Percentiles rank a stretch among this genome's conserved stretches.
Conservation (phyloP, 2,888 invertebrate species). For the Lithophane leautieri region DNA sequence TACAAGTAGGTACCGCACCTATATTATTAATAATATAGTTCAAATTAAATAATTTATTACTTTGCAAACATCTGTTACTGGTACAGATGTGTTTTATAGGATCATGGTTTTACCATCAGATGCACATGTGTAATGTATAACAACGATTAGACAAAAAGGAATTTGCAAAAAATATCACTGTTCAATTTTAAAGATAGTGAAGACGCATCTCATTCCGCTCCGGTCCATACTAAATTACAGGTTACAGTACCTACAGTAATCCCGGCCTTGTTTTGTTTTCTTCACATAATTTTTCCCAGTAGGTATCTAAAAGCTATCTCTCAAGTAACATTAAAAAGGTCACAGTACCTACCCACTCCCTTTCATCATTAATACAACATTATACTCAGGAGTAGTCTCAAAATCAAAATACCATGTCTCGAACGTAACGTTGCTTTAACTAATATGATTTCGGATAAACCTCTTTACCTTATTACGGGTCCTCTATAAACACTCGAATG, state of each 20-base stretch:
- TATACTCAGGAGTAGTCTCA: conserved; percentile 21
- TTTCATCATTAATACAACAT: conserved; percentile 43
- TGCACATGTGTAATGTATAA: background rate
- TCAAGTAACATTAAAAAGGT: conserved; percentile 24
- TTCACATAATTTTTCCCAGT: background rate
- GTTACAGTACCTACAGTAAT: too few relatives aligned
- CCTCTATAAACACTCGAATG: conserved; percentile 55
- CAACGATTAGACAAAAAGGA: background rate
- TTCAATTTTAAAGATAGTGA: too few relatives aligned
- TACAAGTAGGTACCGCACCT: too few relatives aligned
- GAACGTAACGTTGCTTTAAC: conserved; percentile 40
- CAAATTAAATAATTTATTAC: background rate
- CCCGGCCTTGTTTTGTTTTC: background rate
- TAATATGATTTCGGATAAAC: conserved; percentile 56
- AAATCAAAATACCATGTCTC: conserved; percentile 32
- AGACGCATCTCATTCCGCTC: too few relatives aligned
- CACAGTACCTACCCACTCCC: background rate
- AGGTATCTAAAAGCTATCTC: background rate
- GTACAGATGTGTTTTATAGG: background rate
- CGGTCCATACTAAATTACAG: too few relatives aligned
- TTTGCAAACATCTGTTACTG: background rate
- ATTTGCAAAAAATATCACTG: background rate
- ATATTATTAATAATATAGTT: background rate
- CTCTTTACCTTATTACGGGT: conserved; percentile 43
- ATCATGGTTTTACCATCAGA: background rate